phyloP scores from a whole-genome alignment of 2,113 vertebrate species.

The Columbina picui region DNA sequence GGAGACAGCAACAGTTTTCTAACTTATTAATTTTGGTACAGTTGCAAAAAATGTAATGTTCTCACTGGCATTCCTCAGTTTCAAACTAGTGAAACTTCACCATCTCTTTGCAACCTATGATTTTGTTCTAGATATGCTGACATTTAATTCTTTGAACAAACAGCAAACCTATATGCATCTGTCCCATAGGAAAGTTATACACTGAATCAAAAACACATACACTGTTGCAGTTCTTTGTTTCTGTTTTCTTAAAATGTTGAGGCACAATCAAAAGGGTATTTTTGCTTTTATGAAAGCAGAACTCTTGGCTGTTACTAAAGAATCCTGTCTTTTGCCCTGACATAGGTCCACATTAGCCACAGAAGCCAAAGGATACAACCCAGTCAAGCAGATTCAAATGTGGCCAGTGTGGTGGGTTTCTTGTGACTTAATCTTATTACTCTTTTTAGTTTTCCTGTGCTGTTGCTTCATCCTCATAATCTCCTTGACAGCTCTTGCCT shows the following conservation, averaged over 20 bases:
- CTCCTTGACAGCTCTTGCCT: not conserved
- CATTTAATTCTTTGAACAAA: not conserved
- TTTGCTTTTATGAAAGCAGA: not conserved
- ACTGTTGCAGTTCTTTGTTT: not conserved
- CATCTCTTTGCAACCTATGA: not conserved
- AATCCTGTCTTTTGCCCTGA: not conserved
- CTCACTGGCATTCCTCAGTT: not conserved
- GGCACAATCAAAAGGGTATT: not conserved
- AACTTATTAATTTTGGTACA: not conserved
- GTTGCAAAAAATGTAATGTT: not conserved
- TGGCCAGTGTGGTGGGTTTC: not conserved
- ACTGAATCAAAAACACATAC: not conserved
- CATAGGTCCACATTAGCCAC: not conserved
- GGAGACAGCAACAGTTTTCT: not conserved
- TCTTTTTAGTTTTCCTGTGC: not conserved
- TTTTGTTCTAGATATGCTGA: not conserved
- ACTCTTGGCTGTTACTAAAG: not conserved
- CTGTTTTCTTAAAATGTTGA: not conserved
- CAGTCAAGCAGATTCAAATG: not conserved
- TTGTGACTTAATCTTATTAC: not conserved
- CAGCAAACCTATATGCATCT: not conserved
- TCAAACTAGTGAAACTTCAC: not conserved
- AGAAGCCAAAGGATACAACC: not conserved
- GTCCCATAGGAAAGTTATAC: not conserved
- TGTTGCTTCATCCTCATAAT: not conserved